These are phyloP conservation scores for Chelonus formosanus DNA, from an alignment of 2,888 invertebrate species.

Conservation along the genomic window DNA sequence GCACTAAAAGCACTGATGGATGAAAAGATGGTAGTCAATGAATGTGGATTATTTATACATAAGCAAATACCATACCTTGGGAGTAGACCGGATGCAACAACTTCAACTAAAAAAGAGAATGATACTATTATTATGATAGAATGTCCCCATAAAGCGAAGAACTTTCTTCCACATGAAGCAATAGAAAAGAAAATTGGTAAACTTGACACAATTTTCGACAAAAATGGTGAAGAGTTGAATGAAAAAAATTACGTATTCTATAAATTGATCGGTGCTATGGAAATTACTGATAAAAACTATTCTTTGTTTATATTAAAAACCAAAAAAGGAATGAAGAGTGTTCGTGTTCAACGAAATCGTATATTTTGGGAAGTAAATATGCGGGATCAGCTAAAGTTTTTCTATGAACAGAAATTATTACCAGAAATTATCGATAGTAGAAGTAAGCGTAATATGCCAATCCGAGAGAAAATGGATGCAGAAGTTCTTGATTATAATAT, in stretches of 20 bases:
- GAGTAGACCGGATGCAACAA: background rate
- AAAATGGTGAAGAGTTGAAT: background rate
- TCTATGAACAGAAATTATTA: conserved; percentile 34
- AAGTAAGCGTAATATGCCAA: conserved; percentile 25
- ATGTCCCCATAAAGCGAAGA: background rate
- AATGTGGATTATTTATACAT: conserved; percentile 2
- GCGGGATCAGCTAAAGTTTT: conserved; percentile 22
- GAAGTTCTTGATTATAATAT: too few relatives aligned
- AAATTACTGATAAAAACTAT: background rate
- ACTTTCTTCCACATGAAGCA: background rate
- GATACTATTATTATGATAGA: background rate
- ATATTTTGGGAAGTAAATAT: conserved; percentile 36
- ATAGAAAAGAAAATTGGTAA: background rate
- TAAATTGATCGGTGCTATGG: conserved; percentile 34
- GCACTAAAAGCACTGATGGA: background rate
- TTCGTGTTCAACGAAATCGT: conserved; percentile 32
- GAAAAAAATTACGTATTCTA: background rate
- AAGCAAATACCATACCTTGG: background rate
- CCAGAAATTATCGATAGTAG: too few relatives aligned
- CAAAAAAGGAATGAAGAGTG: conserved; percentile 23
- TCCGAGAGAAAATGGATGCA: background rate
- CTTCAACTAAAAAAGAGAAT: background rate
- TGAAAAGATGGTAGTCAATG: background rate
- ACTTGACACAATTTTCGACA: background rate
- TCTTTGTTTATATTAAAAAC: conserved; percentile 32